Percentiles rank a stretch among this genome's conserved stretches.
Evolutionary conservation across 2,113 vertebrate genomes (phyloP).

Genomic region (Indri indri): DNA sequence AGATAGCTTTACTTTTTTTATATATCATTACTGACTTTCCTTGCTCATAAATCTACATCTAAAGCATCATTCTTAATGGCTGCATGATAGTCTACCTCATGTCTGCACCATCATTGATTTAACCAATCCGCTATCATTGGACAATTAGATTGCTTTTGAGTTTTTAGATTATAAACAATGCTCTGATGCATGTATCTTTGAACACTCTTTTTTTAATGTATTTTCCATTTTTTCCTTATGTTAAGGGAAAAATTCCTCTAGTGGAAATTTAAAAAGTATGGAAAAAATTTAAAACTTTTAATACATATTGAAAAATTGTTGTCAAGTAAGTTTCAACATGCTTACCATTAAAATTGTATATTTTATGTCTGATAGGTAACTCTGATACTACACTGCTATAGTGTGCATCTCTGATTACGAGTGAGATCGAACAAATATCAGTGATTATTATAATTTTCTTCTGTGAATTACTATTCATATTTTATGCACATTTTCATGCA

Average conservation of each 20-base stretch:
- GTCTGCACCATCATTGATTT: background rate
- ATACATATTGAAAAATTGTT: background rate
- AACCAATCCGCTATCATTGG: background rate
- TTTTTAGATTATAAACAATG: background rate
- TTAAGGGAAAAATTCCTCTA: background rate
- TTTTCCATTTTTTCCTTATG: background rate
- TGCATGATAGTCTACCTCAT: background rate
- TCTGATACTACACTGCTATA: background rate
- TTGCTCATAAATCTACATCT: background rate
- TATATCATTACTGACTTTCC: background rate
- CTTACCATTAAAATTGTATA: background rate
- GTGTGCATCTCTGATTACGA: background rate
- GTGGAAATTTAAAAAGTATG: background rate
- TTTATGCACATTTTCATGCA: background rate
- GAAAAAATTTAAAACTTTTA: background rate
- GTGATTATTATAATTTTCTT: background rate
- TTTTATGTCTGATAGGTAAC: background rate
- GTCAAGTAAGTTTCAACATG: background rate
- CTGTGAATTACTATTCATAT: background rate
- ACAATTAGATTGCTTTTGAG: background rate
- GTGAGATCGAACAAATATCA: background rate
- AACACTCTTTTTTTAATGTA: background rate
- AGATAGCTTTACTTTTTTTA: background rate
- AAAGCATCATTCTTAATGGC: background rate
- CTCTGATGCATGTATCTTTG: background rate